phyloP scores from a whole-genome alignment of 2,888 invertebrate species.

The Orchestes rusci region DNA sequence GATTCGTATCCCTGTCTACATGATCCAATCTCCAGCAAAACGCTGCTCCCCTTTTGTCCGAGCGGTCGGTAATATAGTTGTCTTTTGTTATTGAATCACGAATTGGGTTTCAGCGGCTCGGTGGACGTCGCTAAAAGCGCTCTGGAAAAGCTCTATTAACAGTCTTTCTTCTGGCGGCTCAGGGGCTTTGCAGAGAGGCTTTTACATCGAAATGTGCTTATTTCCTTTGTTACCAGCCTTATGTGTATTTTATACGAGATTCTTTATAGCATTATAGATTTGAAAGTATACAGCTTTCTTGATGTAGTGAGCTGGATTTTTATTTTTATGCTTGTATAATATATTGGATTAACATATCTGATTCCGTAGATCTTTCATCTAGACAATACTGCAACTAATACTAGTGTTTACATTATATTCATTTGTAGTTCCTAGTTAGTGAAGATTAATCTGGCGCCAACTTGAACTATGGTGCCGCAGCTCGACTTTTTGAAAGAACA shows the following conservation, averaged over 20 bases:
- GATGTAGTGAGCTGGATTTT: no score
- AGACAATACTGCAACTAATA: no score
- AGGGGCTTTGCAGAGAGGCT: slow-evolving; percentile 45
- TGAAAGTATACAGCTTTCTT: no score
- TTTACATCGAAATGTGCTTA: slow-evolving; percentile 46
- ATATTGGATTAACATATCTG: no score
- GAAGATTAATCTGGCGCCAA: no score
- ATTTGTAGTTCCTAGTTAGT: no score
- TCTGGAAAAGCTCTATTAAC: slow-evolving; percentile 47
- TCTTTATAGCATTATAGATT: slow-evolving; percentile 14
- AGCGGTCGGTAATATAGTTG: slow-evolving; percentile 47
- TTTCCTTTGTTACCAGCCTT: slow-evolving; percentile 39
- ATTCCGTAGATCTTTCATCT: no score
- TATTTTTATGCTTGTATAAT: no score
- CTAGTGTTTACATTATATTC: no score
- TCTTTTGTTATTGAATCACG: slow-evolving; percentile 49
- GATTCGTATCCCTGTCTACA: slow-evolving; percentile 14
- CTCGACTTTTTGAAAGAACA: no score
- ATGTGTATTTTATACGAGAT: slow-evolving; percentile 17
- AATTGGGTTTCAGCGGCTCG: slow-evolving; percentile 46
- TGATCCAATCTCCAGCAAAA: slow-evolving; percentile 39
- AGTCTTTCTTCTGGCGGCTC: slow-evolving; percentile 46
- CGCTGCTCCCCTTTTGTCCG: slow-evolving; percentile 42
- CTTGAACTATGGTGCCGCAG: no score
- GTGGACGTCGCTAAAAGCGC: no score